Base-by-base conservation (phyloP, 2,888 invertebrate species). In the Leptinotarsa juncta region DNA sequence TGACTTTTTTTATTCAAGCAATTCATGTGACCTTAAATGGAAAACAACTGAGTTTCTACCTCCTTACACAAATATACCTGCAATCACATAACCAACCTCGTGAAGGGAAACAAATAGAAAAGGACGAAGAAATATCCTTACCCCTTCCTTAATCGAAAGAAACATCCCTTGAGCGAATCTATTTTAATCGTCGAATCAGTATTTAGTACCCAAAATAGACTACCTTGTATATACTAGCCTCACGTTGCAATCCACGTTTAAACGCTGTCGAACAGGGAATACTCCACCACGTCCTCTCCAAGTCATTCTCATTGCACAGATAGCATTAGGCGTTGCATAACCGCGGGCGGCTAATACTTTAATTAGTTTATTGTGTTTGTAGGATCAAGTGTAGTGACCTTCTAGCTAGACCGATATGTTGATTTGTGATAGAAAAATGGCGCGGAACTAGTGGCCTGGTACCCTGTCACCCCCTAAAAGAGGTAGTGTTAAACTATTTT, bases 231-330 rank as follows among this genome's bases (percentile, higher is more conserved):
- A 62, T 62, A 62, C 62, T 2, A 4, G 57, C 32, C 62, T 62
- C 62, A 62, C 62, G 62, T 62, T 62, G 62, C 42, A 42, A 32
- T 62, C 62, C 62, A 62, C 62, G 62, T 62, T 62, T 62, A 62
- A 62, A 62, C 62, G 62, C n/a, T 16, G 42, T 62, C 32, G 32
- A 62, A 62, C 18, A 16, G 26, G 26, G 62, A 62, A 62, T 62
- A 32, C 42, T n/a, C 62, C 16, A 62, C 62, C 16, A 62, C 62
- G 32, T 18, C 62, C 62, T 62, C 62, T 62, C 14, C 18, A n/a
- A n/a, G 26, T 62, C 14, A 42, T 3, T 62, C 26, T 62, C 62
- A 62, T 62, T 62, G n/a, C 62, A 20, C 57, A 10, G 12, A 32
- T 10, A 62, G 62, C 16, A 42, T 26, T 4, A 62, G 42, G 5